Conservation (phyloP, 2,888 invertebrate species). For the Helobdella robusta region DNA sequence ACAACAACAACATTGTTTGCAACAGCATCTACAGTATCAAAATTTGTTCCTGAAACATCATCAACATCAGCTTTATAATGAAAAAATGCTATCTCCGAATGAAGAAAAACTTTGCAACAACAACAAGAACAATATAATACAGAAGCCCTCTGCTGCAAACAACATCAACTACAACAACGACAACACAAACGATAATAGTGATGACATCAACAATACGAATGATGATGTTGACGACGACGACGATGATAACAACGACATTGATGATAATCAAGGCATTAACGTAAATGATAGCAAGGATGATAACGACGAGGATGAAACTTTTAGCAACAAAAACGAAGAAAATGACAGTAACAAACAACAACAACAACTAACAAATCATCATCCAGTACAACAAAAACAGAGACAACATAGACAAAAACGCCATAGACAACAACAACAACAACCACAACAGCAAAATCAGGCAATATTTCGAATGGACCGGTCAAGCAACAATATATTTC, state of each 20-base stretch:
- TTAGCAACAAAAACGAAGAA: too few relatives aligned
- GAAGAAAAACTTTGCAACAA: neutral
- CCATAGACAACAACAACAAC: neutral
- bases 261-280: neutral
- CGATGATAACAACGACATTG: neutral
- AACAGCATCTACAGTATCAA: too few relatives aligned
- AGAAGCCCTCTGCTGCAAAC: neutral
- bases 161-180: too few relatives aligned
- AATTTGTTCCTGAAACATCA: too few relatives aligned
- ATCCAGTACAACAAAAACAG: neutral
- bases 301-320: conserved; percentile 11
- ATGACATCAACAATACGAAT: neutral
- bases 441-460: neutral
- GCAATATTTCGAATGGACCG: too few relatives aligned
- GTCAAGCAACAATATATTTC: too few relatives aligned
- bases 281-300: neutral
- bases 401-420: neutral
- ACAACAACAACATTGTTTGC: too few relatives aligned
- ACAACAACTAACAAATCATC: neutral
- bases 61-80: too few relatives aligned
- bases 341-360: too few relatives aligned
- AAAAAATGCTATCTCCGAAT: too few relatives aligned
- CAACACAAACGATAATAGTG: neutral
- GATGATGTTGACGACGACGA: conserved; percentile 1
- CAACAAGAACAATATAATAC: neutral